Evolutionary conservation across 2,888 invertebrate species (phyloP).

Genomic region (Calameuta pallipes): DNA sequence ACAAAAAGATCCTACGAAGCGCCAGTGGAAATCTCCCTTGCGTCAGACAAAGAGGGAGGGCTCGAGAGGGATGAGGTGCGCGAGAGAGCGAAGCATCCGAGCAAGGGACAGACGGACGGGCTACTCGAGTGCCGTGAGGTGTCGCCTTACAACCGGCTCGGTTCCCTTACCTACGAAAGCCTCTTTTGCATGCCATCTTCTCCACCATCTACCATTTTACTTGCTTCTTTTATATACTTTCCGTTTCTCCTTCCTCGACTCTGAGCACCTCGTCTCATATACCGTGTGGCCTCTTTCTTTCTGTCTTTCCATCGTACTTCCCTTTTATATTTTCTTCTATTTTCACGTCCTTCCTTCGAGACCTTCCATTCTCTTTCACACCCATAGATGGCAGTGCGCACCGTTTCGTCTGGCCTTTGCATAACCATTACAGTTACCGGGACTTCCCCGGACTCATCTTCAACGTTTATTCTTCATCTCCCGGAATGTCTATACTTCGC

Average conservation of each 20-base stretch:
- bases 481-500: constrained; percentile 18
- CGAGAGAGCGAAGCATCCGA: constrained; percentile 36
- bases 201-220: constrained; percentile 60
- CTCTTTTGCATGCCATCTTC: constrained; percentile 66
- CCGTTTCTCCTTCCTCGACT: constrained; percentile 43
- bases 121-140: constrained; percentile 56
- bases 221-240: constrained; percentile 52
- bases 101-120: not conserved
- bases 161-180: constrained; percentile 62
- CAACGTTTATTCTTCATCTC: not conserved
- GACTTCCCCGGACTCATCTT: not conserved
- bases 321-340: constrained; percentile 14
- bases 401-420: constrained; percentile 54
- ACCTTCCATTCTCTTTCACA: constrained; percentile 15
- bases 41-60: constrained; percentile 13
- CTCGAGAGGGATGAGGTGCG: constrained; percentile 32
- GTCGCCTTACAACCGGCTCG: constrained; percentile 67
- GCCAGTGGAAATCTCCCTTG: constrained; percentile 4
- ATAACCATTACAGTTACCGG: constrained; percentile 57
- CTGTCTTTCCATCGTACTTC: constrained; percentile 25
- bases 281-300: constrained; percentile 26
- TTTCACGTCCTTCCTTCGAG: constrained; percentile 10
- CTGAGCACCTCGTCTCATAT: constrained; percentile 26
- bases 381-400: not conserved
- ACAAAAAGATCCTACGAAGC: constrained; percentile 21